phyloP scores from a whole-genome alignment of 2,888 invertebrate genomes.

The Spodoptera picta region DNA sequence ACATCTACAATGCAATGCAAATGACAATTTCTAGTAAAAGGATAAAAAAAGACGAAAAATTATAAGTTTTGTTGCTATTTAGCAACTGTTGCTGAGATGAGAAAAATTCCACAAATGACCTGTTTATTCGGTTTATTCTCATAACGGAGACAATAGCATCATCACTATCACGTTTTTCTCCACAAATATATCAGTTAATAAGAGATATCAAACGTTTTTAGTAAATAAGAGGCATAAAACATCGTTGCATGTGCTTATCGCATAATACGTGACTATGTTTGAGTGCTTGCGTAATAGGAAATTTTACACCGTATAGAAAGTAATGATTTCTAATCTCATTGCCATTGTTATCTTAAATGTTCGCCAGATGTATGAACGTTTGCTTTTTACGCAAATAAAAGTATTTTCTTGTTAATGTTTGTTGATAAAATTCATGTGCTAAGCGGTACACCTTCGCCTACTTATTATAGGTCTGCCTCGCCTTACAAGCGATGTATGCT shows the following conservation, averaged over 20 bases:
- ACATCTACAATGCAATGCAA: too few relatives aligned
- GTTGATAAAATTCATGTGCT: conserved; percentile 50
- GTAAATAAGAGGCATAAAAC: conserved; percentile 44
- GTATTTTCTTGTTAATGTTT: conserved; percentile 44
- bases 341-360: conserved; percentile 76
- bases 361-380: conserved; percentile 54
- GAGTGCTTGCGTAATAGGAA: conserved; percentile 73
- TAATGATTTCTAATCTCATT: conserved; percentile 80
- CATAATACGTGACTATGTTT: conserved; percentile 63
- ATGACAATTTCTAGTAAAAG: too few relatives aligned
- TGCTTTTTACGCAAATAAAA: conserved; percentile 54
- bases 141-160: not conserved
- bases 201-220: conserved; percentile 51
- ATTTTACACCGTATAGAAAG: conserved; percentile 77
- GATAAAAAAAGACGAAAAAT: too few relatives aligned
- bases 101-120: too few relatives aligned
- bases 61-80: too few relatives aligned
- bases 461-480: conserved; percentile 64
- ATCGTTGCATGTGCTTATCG: conserved; percentile 62
- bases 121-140: too few relatives aligned
- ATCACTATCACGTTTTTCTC: conserved; percentile 14
- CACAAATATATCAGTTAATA: conserved; percentile 40
- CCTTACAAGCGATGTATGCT: conserved; percentile 66
- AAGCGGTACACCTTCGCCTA: conserved; percentile 70
- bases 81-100: too few relatives aligned